A percentile compares a stretch with the other conserved stretches of the same genome.
Evolutionary conservation across 1,140 invertebrate species (phyloP).

Genomic region (Mycetomoellerius zeteki): DNA sequence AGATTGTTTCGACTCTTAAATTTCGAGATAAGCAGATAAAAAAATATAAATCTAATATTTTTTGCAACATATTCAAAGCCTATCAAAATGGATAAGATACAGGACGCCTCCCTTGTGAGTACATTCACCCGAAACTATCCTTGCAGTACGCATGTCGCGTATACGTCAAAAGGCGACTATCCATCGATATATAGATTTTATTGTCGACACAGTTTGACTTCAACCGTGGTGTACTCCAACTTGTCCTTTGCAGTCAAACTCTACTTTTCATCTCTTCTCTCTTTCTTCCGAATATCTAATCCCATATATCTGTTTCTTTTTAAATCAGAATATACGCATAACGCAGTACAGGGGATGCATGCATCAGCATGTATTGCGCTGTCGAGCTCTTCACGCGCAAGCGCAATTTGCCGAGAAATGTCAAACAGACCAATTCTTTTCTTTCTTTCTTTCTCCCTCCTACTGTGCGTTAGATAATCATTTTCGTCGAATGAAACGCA

Average conservation of each 20-base stretch:
- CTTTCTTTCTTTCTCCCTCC: not conserved
- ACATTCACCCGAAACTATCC: constrained; percentile 16
- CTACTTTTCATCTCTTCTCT: not conserved
- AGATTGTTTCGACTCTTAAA: no score
- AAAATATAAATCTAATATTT: no score
- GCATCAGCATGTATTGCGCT: not conserved
- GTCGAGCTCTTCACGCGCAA: constrained; percentile 5
- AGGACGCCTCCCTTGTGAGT: not conserved
- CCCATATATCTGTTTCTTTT: not conserved
- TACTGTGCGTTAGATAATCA: not conserved
- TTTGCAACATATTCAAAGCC: no score
- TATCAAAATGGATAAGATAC: no score
- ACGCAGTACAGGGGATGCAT: not conserved
- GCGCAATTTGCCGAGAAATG: not conserved
- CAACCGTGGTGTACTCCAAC: not conserved
- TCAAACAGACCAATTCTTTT: constrained; percentile 3
- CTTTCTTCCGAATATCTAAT: not conserved
- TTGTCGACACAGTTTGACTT: not conserved
- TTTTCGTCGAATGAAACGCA: not conserved
- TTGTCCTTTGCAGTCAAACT: not conserved
- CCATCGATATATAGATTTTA: not conserved
- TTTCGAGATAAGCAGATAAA: no score
- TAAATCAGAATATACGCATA: not conserved
- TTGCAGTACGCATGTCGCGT: constrained; percentile 1
- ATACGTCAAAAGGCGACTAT: not conserved